Conservation (phyloP, 2,113 vertebrate genomes). For the Grammomys dolichurus region DNA sequence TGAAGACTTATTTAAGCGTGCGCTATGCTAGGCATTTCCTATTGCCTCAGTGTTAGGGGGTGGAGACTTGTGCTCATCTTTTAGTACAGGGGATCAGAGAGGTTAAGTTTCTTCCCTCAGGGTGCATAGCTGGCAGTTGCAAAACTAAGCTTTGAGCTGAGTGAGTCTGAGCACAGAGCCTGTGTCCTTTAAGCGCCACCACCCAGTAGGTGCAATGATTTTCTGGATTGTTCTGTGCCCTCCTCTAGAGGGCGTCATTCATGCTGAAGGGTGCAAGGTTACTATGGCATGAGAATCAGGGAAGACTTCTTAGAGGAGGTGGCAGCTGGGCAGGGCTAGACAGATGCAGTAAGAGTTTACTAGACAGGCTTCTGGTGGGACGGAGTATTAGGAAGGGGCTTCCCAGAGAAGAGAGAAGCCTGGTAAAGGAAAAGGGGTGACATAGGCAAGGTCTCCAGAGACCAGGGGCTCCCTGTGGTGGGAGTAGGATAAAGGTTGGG, state of each 20-base stretch:
- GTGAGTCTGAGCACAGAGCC: neutral
- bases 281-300: neutral
- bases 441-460: neutral
- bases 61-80: neutral
- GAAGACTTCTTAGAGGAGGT: conserved; percentile 40
- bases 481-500: too few species aligned
- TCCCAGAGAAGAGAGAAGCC: neutral
- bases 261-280: accelerated
- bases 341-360: neutral
- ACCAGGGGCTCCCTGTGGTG: neutral
- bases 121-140: neutral
- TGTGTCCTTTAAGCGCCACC: neutral
- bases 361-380: neutral
- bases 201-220: neutral
- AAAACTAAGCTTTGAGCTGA: neutral
- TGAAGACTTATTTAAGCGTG: neutral
- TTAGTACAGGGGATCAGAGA: conserved; percentile 3
- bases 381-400: neutral
- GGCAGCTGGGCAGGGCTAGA: neutral
- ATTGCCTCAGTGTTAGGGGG: neutral
- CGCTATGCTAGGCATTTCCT: neutral
- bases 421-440: neutral
- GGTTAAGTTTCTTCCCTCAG: neutral
- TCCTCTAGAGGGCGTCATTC: neutral
- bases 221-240: neutral